These are phyloP conservation scores for Sinosuthora webbiana DNA, from an alignment of 2,113 vertebrate species.

Conservation along the genomic window DNA sequence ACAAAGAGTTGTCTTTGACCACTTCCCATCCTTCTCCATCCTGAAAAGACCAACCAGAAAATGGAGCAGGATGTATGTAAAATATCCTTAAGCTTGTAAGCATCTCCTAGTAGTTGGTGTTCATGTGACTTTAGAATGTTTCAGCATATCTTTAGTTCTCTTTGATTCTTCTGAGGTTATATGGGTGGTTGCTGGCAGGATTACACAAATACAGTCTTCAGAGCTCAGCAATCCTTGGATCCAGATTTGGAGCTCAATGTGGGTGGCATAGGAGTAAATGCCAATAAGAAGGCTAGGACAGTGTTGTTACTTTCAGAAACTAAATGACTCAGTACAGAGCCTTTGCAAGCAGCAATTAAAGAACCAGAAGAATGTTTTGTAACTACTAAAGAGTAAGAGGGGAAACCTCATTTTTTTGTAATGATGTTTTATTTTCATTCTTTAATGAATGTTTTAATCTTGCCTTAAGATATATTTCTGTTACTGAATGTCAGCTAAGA, in stretches of 20 bases:
- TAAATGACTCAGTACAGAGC: constrained; percentile 62
- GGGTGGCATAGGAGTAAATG: constrained; percentile 77
- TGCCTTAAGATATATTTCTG: constrained; percentile 5
- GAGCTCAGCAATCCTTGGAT: constrained; percentile 75
- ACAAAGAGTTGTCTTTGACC: not conserved
- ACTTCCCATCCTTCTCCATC: not conserved
- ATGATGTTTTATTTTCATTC: constrained; percentile 7
- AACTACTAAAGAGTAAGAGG: constrained; percentile 17
- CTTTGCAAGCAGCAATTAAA: constrained; percentile 68
- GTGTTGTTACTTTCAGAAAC: constrained; percentile 73
- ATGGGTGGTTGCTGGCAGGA: constrained; percentile 76
- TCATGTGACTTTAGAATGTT: constrained; percentile 46
- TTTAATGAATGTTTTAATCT: constrained; percentile 18
- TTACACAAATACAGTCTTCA: constrained; percentile 77
- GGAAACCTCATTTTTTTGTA: constrained; percentile 24
- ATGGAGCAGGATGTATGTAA: not conserved
- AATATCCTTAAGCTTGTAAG: not conserved
- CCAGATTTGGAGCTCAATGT: constrained; percentile 77
- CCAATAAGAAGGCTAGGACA: constrained; percentile 70
- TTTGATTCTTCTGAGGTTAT: constrained; percentile 82
- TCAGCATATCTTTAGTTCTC: constrained; percentile 72
- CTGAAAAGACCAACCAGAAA: not conserved
- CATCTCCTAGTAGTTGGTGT: constrained; percentile 8
- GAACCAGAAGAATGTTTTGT: constrained; percentile 46
- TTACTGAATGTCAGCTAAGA: not conserved